Conservation (phyloP, 2,888 invertebrate genomes). For the Sepioteuthis lessoniana region DNA sequence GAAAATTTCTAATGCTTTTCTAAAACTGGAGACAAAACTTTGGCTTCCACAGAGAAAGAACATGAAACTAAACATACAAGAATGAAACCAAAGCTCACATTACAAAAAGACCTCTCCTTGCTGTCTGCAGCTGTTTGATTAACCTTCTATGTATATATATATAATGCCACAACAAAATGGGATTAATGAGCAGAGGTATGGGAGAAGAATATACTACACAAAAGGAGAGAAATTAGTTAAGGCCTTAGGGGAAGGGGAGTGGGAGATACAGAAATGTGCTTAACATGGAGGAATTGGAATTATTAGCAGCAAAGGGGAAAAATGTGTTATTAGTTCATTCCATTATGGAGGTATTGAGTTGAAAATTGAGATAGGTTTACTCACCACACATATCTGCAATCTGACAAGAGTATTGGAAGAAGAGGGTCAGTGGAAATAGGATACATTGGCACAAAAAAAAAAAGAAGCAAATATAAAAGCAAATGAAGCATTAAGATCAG, state of each 20-base stretch:
- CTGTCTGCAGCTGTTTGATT: not conserved
- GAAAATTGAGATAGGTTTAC: not conserved
- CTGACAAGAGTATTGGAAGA: conserved; percentile 1
- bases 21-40: not conserved
- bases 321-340: conserved; percentile 33
- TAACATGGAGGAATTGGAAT: not conserved
- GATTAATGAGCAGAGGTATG: not conserved
- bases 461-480: conserved; percentile 3
- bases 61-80: not conserved
- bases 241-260: not conserved
- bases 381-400: conserved; percentile 33
- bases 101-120: not conserved
- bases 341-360: conserved; percentile 20
- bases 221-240: not conserved
- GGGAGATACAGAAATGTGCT: not conserved
- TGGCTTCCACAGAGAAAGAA: not conserved
- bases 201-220: not conserved
- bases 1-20: not conserved
- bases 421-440: conserved; percentile 8
- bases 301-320: not conserved
- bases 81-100: not conserved
- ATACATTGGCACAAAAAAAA: not conserved
- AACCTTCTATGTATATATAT: not conserved
- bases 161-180: not conserved
- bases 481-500: conserved; percentile 4